Conservation (phyloP, 2,888 invertebrate genomes). For the Acleris emargana region DNA sequence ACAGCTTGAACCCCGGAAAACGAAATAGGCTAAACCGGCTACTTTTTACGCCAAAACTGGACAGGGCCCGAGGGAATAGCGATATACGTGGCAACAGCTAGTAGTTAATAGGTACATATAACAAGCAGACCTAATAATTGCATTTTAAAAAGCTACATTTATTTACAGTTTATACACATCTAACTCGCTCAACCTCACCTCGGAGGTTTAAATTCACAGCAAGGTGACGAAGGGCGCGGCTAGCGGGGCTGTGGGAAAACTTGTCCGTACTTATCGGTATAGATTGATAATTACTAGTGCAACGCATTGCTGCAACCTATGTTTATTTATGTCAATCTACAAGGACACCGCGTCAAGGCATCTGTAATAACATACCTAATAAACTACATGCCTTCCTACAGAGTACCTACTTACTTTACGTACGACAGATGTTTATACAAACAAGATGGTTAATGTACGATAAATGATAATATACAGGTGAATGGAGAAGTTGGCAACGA, state of each 20-base stretch:
- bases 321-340: constrained; percentile 24
- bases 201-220: neutral
- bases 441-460: neutral
- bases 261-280: constrained; percentile 5
- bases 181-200: too few relatives aligned
- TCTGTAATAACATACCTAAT: constrained; percentile 25
- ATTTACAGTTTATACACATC: too few relatives aligned
- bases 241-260: constrained; percentile 21
- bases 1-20: too few relatives aligned
- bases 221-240: constrained; percentile 6
- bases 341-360: constrained; percentile 24
- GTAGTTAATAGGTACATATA: too few relatives aligned
- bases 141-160: too few relatives aligned
- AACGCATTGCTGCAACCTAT: constrained; percentile 3
- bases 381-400: neutral
- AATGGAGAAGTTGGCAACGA: too few relatives aligned
- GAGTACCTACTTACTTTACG: neutral
- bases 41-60: too few relatives aligned
- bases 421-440: neutral
- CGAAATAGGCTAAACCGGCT: too few relatives aligned
- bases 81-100: too few relatives aligned
- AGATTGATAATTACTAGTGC: constrained; percentile 15
- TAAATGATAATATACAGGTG: too few relatives aligned
- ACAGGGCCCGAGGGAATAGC: too few relatives aligned
- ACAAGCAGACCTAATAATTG: too few relatives aligned